Evolutionary conservation across 2,797 vertebrate genomes (phyloP).

Genomic region (Bovichtus diacanthus): DNA sequence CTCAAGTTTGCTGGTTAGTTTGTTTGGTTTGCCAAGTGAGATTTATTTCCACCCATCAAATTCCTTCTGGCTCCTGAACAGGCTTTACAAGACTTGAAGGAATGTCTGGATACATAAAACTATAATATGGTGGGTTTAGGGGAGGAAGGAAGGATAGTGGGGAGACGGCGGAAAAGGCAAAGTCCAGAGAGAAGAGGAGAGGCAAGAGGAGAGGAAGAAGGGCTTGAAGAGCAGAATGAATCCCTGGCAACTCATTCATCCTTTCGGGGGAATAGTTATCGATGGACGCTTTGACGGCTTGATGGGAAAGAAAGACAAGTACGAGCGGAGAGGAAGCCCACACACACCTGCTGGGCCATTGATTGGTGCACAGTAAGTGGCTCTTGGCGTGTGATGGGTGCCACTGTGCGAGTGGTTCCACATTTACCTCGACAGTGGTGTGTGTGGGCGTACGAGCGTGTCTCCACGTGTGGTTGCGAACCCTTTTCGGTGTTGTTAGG

Average conservation of each 20-base stretch:
- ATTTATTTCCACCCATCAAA: neutral
- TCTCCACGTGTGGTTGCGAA: constrained; percentile 15
- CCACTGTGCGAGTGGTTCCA: neutral
- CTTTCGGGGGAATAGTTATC: constrained; percentile 16
- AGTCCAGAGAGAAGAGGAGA: neutral
- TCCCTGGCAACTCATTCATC: constrained; percentile 13
- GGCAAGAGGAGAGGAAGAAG: neutral
- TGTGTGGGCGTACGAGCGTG: neutral
- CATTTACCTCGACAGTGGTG: constrained; percentile 9
- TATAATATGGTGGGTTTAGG: neutral
- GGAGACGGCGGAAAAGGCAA: neutral
- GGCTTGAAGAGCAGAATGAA: neutral
- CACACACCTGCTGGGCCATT: constrained; percentile 25
- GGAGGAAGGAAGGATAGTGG: neutral
- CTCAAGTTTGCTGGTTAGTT: neutral
- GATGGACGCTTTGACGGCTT: constrained; percentile 4
- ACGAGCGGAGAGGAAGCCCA: neutral
- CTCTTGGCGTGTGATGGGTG: constrained; percentile 31
- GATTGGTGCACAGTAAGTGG: constrained; percentile 17
- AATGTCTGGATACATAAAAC: constrained; percentile 16
- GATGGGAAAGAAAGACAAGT: constrained; percentile 4
- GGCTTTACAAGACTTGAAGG: neutral
- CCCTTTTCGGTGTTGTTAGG: constrained; percentile 26
- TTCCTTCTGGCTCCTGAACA: constrained; percentile 9
- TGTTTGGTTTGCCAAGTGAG: neutral